Evolutionary conservation across 1,140 invertebrate genomes (phyloP), one percentile per base, ranked within the genome.

Genomic region (Lysiphlebus fabarum): DNA sequence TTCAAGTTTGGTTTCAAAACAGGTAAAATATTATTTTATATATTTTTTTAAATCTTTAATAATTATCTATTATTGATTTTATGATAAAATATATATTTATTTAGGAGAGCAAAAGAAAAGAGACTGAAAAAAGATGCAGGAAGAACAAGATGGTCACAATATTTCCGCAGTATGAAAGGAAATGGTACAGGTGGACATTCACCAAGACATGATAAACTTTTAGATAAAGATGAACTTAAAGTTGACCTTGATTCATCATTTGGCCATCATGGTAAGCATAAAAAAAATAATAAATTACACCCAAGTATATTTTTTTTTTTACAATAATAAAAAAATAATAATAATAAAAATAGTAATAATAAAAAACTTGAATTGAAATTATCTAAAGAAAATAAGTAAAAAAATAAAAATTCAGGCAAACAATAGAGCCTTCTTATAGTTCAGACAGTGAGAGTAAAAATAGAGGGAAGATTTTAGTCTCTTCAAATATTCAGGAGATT

Each of bases 1-100:
- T 99, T 53, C 95, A 98, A 87, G 95, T 98, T 41, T 98, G 95
- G 95, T 98, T 98, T 77, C 92, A 96, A 81, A 95, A 96, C 78
- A 89, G 90, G 88, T 89, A 79, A 77, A 44, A 51, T 51, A 51
- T 47, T 45, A 10, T 38, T 6, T 8, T 11, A 49, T 33, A 47
- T 40, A 0, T 45, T n/a, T n/a, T n/a, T n/a, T n/a, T n/a, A n/a
- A n/a, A 12, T 5, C 9, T 7, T 1, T 7, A n/a, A 45, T n/a
- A 49, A 34, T 36, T 33, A 49, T 49, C 33, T 10, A 34, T 44
- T n/a, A 14, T 33, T 5, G 45, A 34, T 36, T 1, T 56, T 33
- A n/a, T n/a, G n/a, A n/a, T 42, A 10, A 43, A 36, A 14, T 56
- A 7, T 56, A 51, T 62, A 43, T 54, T 56, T 63, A 65, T 51